phyloP scores from a whole-genome alignment of 2,113 vertebrate genomes.

The Oryzias curvinotus region DNA sequence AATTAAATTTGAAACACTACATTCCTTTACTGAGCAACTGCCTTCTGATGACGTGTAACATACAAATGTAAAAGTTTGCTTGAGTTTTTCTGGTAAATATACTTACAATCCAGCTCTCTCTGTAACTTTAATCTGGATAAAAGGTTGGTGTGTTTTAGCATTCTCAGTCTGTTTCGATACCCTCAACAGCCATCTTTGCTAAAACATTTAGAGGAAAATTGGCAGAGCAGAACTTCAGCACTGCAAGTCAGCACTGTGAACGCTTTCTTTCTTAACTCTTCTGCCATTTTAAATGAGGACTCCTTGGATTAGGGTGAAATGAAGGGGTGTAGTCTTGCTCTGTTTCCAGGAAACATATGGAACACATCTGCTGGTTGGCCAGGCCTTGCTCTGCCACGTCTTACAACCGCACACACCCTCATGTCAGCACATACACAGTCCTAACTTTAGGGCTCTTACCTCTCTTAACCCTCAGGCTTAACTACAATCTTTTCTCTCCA shows the following conservation, averaged over 20 bases:
- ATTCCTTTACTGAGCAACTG: too few relatives aligned
- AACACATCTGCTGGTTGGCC: constrained; percentile 87
- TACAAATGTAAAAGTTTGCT: too few relatives aligned
- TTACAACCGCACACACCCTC: constrained; percentile 68
- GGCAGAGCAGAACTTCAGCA: background rate
- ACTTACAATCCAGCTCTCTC: too few relatives aligned
- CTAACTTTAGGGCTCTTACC: constrained; percentile 30
- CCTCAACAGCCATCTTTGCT: constrained; percentile 33
- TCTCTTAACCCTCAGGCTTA: constrained; percentile 31
- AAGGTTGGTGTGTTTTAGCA: too few relatives aligned
- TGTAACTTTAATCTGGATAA: too few relatives aligned
- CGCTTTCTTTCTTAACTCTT: constrained; percentile 19
- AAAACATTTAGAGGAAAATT: constrained; percentile 23
- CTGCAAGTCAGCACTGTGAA: background rate
- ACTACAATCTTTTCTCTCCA: background rate
- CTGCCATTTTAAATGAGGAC: constrained; percentile 66
- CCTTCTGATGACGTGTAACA: too few relatives aligned
- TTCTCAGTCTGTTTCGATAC: constrained; percentile 17
- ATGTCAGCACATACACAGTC: constrained; percentile 30
- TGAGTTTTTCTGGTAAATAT: too few relatives aligned
- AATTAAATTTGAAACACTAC: too few relatives aligned
- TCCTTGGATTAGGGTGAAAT: constrained; percentile 43
- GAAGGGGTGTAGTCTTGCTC: constrained; percentile 51
- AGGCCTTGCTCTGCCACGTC: constrained; percentile 86
- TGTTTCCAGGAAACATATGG: constrained; percentile 89